Evolutionary conservation across 2,888 invertebrate genomes (phyloP), one percentile per base, ranked within the genome.

Genomic region (Eucera pruinosa): DNA sequence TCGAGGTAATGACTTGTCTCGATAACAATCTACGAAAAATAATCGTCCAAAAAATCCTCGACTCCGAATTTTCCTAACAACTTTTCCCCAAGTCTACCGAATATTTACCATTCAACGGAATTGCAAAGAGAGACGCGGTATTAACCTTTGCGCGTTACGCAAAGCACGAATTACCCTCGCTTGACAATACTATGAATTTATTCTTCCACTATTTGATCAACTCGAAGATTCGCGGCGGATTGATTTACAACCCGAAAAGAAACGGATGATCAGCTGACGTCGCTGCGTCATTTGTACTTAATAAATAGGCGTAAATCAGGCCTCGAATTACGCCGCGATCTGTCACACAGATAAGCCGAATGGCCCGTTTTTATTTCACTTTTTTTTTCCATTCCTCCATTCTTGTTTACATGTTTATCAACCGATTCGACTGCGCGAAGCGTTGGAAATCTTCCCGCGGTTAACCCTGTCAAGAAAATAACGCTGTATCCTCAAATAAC

Each of bases 241-340:
- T 84, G 84, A 85, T 85, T 85, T 85, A 85, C 78, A 69, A 58
- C 84, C 43, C n/a, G n/a, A n/a, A 61, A 23, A 11, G 70, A 75
- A 36, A 62, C 36, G 74, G 77, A 81, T 80, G 78, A 85, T 80
- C 86, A 82, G 76, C 81, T 86, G 84, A 78, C 75, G 68, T 61
- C 47, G 41, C 72, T 61, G 73, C 83, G 78, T 80, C 81, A 78
- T 69, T 76, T 73, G 80, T 68, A 73, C 86, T 80, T 87, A 84
- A 89, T 87, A 86, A 88, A 88, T 89, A 86, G 85, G 88, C 88
- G 91, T 91, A 91, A 91, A 91, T 91, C 89, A 91, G 89, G 86
- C 50, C 89, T 88, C 85, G 87, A 88, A 85, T 80, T 69, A 78
- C 75, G 55, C 27, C 67, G 54, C 39, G 58, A 33, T 25, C 47